Conservation (phyloP, 2,888 invertebrate genomes). For the Creontiades dilutus region DNA sequence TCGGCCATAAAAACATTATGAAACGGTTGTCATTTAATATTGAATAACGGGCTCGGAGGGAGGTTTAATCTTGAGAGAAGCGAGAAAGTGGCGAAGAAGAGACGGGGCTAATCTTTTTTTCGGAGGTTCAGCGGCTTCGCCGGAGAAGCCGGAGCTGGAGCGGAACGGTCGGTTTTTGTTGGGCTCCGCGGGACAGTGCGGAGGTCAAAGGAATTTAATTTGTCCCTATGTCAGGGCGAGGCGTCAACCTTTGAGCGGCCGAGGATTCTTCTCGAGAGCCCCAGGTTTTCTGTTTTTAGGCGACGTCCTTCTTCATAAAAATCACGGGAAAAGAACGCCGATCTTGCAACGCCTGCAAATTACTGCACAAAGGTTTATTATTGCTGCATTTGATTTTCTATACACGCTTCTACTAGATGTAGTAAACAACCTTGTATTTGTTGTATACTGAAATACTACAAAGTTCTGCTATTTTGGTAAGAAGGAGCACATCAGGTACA, state of each 20-base stretch:
- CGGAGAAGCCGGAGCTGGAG: not conserved
- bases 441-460: too few relatives aligned
- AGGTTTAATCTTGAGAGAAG: constrained; percentile 53
- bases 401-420: too few relatives aligned
- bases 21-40: constrained; percentile 56
- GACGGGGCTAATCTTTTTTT: not conserved
- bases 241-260: constrained; percentile 15
- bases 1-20: constrained; percentile 42
- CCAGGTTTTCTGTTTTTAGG: not conserved
- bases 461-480: too few relatives aligned
- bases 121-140: constrained; percentile 3
- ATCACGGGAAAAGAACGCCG: too few relatives aligned
- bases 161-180: not conserved
- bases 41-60: constrained; percentile 1
- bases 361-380: too few relatives aligned
- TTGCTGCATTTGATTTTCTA: too few relatives aligned
- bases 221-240: not conserved
- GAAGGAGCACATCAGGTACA: too few relatives aligned
- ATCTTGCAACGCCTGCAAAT: too few relatives aligned
- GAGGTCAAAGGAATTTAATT: constrained; percentile 56
- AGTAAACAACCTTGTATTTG: too few relatives aligned
- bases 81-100: not conserved
- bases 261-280: not conserved
- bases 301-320: not conserved
- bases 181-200: not conserved